Conservation (phyloP, 2,113 vertebrate species). For the Glaucidium brasilianum region DNA sequence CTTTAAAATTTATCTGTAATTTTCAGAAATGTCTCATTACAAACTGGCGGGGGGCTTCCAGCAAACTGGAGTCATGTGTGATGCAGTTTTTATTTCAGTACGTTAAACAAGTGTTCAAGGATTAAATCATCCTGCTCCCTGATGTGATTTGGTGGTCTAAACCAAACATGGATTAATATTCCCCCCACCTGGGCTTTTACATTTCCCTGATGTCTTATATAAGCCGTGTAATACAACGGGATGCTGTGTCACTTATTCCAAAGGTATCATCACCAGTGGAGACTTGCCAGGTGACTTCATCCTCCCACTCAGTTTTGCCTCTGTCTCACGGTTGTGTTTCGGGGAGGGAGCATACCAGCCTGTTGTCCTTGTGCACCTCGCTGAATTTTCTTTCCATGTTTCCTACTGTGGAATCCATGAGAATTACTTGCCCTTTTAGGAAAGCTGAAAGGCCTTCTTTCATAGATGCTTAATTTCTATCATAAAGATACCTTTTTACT, state of each 20-base stretch:
- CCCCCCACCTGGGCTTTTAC: slow-evolving; percentile 39
- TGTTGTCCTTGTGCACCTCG: slow-evolving; percentile 10
- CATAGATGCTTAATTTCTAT: background rate
- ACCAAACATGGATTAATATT: slow-evolving; percentile 39
- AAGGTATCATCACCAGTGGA: slow-evolving; percentile 66
- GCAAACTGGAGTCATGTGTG: background rate
- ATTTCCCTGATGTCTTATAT: slow-evolving; percentile 63
- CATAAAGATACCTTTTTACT: background rate
- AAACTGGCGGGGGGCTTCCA: background rate
- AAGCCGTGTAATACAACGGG: slow-evolving; percentile 49
- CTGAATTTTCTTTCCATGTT: slow-evolving; percentile 10
- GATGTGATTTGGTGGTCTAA: slow-evolving; percentile 51
- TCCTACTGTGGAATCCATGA: slow-evolving; percentile 11
- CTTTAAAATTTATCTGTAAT: background rate
- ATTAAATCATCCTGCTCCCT: slow-evolving; percentile 46
- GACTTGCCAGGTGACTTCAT: slow-evolving; percentile 66
- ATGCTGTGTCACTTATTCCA: slow-evolving; percentile 68
- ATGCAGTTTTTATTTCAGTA: slow-evolving; percentile 4
- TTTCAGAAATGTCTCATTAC: background rate
- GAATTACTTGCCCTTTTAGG: slow-evolving; percentile 1
- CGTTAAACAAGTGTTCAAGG: background rate
- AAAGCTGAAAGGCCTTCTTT: slow-evolving; percentile 16
- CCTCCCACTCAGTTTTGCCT: slow-evolving; percentile 63
- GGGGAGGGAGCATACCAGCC: slow-evolving; percentile 28
- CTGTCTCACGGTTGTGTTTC: slow-evolving; percentile 52